These are phyloP conservation scores for Pelecanus crispus DNA, from an alignment of 2,113 vertebrate species.

Conservation along the genomic window DNA sequence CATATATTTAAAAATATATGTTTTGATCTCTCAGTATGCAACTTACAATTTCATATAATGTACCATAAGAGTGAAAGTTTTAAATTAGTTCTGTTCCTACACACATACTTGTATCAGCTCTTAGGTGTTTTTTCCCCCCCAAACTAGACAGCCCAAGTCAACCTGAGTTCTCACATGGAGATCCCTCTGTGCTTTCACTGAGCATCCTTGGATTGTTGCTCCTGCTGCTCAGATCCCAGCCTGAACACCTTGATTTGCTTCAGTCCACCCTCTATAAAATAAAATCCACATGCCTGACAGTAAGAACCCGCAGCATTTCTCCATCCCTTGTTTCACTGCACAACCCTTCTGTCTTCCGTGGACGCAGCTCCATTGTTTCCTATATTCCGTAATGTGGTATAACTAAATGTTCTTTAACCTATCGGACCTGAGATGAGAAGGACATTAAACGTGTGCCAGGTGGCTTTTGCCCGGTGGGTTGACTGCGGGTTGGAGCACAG, in stretches of 20 bases:
- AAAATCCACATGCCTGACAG: background rate
- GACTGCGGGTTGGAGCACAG: fast-evolving
- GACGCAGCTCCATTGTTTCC: background rate
- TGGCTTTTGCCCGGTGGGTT: fast-evolving
- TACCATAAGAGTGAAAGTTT: background rate
- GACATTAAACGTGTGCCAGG: background rate
- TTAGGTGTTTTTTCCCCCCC: background rate
- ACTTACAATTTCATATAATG: background rate
- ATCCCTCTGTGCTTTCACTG: background rate
- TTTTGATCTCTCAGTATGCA: background rate
- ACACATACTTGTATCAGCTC: background rate
- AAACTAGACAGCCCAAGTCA: background rate
- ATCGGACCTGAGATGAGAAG: background rate
- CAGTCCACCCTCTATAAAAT: background rate
- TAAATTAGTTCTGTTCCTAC: background rate
- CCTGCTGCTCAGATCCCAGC: background rate
- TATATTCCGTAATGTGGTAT: background rate
- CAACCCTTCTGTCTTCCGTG: background rate
- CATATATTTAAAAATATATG: background rate
- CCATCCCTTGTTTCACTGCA: background rate
- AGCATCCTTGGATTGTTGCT: background rate
- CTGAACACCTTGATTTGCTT: background rate
- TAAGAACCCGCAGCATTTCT: background rate
- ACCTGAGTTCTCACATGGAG: background rate
- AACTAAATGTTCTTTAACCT: background rate